Evolutionary conservation across 2,888 invertebrate genomes (phyloP), one percentile per base, ranked within the genome.

Genomic region (Spialia ferax): DNA sequence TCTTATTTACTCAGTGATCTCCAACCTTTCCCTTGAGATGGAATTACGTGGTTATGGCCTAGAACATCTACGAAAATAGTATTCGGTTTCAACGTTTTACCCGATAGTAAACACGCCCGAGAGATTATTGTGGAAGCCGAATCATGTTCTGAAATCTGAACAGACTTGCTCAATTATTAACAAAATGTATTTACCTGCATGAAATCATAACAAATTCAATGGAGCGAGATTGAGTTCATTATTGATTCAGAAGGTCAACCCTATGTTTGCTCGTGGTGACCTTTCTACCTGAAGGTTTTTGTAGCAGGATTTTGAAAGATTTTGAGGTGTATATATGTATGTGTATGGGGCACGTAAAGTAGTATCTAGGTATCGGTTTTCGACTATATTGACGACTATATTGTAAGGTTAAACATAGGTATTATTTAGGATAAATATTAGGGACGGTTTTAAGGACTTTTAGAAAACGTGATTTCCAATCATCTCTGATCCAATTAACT

Each of bases 191-290:
- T 50, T 65, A 60, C 65, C 65, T 59, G 38, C 22, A 59, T 50
- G 50, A 38, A 65, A 50, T 35, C 57, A 50, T 66, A 60, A 29
- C 42, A 22, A 29, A 66, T 66, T 66, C 66, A 66, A 60, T 66
- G 42, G 20, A 18, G 29, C 73, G 74, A 82, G 86, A 88, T 88
- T 88, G 85, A 82, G 87, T 87, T 88, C 87, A 87, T 88, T 85
- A 87, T 83, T 87, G 83, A 89, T 89, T 88, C 87, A 88, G 80
- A 84, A 85, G 88, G 87, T 87, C 85, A 85, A 15, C 42, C 18
- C 42, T 45, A 45, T 45, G 15, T 45, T 45, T 2, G 7, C 42
- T 15, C 11, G 38, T 38, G 8, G 15, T 15, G 42, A 7, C 42
- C 8, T 45, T 45, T 45, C 42, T 45, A 45, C 42, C 15, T 15